phyloP scores from a whole-genome alignment of 2,888 invertebrate genomes.

The Encarsia formosa region DNA sequence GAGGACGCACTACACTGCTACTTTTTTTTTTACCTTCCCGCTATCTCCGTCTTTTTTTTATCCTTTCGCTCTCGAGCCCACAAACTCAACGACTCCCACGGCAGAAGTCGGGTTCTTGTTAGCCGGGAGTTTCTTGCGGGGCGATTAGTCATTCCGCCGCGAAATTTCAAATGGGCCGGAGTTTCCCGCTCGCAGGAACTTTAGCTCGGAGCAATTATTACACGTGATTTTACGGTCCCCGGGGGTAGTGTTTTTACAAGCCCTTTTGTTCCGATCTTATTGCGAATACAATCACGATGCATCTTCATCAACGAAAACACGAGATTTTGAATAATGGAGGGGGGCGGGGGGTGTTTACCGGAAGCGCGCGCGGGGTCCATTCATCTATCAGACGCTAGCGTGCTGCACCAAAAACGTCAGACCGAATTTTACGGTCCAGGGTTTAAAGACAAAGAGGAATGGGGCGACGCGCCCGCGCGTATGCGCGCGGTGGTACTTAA shows the following conservation, averaged over 20 bases:
- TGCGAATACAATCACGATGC: no score
- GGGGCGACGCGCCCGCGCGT: no score
- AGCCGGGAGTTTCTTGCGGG: slow-evolving; percentile 21
- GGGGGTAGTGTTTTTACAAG: no score
- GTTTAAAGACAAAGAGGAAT: slow-evolving; percentile 21
- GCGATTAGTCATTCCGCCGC: slow-evolving; percentile 24
- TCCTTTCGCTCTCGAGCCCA: slow-evolving; percentile 1
- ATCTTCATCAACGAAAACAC: no score
- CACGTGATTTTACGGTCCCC: slow-evolving; percentile 7
- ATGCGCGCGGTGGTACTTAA: no score
- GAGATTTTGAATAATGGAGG: no score
- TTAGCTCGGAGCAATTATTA: slow-evolving; percentile 19
- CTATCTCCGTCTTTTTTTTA: not conserved
- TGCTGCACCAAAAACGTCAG: slow-evolving; percentile 18
- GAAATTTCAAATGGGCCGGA: slow-evolving; percentile 19
- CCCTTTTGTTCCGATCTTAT: not conserved
- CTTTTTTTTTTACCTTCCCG: not conserved
- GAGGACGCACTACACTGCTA: not conserved
- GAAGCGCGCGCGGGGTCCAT: not conserved
- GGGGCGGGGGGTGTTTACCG: no score
- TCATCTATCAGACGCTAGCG: not conserved
- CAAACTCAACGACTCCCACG: slow-evolving; percentile 12
- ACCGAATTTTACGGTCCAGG: slow-evolving; percentile 22
- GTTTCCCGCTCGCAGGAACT: slow-evolving; percentile 1
- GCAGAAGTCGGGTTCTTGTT: slow-evolving; percentile 15